phyloP scores from a whole-genome alignment of 1,140 invertebrate genomes.

The Macrocentrus cingulum region DNA sequence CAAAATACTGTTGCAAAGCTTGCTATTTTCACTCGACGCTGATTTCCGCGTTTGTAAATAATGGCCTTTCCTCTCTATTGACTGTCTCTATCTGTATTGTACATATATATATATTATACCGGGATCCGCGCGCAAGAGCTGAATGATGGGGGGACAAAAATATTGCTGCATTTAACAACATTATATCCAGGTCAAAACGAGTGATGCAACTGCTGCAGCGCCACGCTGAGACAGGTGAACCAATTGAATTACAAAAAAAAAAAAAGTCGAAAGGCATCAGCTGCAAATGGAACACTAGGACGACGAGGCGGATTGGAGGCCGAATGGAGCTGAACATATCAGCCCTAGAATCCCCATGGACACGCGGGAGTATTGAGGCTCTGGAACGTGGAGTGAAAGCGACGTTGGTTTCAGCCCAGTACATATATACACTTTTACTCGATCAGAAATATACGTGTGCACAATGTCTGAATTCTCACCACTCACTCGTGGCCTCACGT shows the following conservation, averaged over 20 bases:
- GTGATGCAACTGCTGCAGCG: not conserved
- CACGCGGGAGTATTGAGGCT: not conserved
- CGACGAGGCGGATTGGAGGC: not conserved
- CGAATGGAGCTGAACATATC: no score
- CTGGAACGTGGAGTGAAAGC: constrained; percentile 48
- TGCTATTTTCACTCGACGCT: no score
- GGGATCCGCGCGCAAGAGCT: no score
- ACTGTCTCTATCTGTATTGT: no score
- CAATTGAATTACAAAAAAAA: not conserved
- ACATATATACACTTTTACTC: constrained; percentile 47
- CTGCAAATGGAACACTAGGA: not conserved
- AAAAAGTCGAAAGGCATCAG: not conserved
- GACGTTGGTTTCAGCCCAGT: constrained; percentile 36
- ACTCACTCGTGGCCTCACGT: constrained; percentile 15
- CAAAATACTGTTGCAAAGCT: no score
- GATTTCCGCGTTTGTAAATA: no score
- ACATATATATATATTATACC: no score
- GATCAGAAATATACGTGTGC: constrained; percentile 31
- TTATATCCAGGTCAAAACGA: no score
- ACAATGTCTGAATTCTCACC: not conserved
- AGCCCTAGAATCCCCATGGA: not conserved
- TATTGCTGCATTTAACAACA: no score
- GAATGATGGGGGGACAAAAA: no score
- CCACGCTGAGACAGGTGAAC: not conserved
- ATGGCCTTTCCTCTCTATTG: no score